These are phyloP conservation scores for Epinotia demarniana DNA, from an alignment of 2,888 invertebrate species.

Conservation along the genomic window DNA sequence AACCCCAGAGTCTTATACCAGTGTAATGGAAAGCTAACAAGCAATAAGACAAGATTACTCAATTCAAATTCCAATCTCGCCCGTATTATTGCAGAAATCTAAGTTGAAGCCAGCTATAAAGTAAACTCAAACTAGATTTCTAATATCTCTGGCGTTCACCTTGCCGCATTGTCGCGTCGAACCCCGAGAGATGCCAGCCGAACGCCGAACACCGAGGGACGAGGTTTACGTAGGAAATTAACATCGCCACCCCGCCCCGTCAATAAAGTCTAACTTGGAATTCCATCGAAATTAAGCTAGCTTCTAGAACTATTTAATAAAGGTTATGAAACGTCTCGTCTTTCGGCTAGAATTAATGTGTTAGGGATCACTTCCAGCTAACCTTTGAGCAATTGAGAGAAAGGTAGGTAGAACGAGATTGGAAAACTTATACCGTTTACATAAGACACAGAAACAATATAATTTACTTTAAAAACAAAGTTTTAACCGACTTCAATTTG, in stretches of 20 bases:
- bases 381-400: too few species aligned
- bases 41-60: constrained; percentile 3
- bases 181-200: constrained; percentile 49
- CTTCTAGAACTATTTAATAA: constrained; percentile 43
- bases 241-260: constrained; percentile 56
- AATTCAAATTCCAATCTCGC: constrained; percentile 30
- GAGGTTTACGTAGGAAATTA: constrained; percentile 64
- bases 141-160: constrained; percentile 33
- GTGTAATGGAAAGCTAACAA: constrained; percentile 17
- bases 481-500: too few species aligned
- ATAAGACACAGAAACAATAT: too few species aligned
- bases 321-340: constrained; percentile 32
- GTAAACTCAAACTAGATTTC: constrained; percentile 33
- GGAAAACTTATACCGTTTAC: too few species aligned
- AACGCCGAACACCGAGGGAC: constrained; percentile 48
- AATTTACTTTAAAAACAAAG: too few species aligned
- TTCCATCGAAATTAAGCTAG: constrained; percentile 39
- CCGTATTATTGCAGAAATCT: constrained; percentile 35
- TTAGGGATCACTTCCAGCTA: too few species aligned
- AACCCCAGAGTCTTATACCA: background rate
- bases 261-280: constrained; percentile 44
- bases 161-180: constrained; percentile 45
- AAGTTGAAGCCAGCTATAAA: constrained; percentile 17
- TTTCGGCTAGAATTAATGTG: constrained; percentile 23
- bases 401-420: too few species aligned